Conservation (phyloP, 1,140 invertebrate genomes). For the Araneus ventricosus region DNA sequence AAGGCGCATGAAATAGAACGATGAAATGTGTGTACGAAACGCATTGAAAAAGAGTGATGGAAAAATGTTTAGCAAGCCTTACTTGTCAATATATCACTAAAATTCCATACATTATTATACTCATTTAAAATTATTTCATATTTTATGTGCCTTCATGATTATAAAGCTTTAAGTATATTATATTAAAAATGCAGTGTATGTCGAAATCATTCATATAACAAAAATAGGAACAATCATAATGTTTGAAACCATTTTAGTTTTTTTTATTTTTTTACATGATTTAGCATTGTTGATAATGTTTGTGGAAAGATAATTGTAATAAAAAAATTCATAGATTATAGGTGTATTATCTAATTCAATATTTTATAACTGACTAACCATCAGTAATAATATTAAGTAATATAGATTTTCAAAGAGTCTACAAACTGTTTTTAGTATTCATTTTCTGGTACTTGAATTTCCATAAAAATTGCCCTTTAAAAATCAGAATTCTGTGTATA, state of each 20-base stretch:
- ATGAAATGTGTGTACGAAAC: neutral
- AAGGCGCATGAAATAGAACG: neutral
- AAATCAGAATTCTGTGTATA: too few relatives aligned
- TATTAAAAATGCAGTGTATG: neutral
- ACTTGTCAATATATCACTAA: neutral
- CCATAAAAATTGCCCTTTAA: too few relatives aligned
- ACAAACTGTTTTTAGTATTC: too few relatives aligned
- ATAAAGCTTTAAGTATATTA: neutral
- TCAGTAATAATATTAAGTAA: too few relatives aligned
- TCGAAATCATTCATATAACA: neutral
- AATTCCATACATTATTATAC: neutral
- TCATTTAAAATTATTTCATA: neutral
- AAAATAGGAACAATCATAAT: neutral
- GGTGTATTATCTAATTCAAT: too few relatives aligned
- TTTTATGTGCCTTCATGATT: slow-evolving; percentile 10
- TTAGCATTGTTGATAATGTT: too few relatives aligned
- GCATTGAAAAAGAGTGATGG: neutral
- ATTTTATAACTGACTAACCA: too few relatives aligned
- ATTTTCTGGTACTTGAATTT: too few relatives aligned
- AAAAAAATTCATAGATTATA: too few relatives aligned
- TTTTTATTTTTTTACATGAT: too few relatives aligned
- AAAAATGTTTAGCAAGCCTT: neutral
- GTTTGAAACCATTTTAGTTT: neutral
- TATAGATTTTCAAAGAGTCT: too few relatives aligned
- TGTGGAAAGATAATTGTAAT: too few relatives aligned